phyloP scores from a whole-genome alignment of 2,888 invertebrate species.

The Megalurothrips usitatus region DNA sequence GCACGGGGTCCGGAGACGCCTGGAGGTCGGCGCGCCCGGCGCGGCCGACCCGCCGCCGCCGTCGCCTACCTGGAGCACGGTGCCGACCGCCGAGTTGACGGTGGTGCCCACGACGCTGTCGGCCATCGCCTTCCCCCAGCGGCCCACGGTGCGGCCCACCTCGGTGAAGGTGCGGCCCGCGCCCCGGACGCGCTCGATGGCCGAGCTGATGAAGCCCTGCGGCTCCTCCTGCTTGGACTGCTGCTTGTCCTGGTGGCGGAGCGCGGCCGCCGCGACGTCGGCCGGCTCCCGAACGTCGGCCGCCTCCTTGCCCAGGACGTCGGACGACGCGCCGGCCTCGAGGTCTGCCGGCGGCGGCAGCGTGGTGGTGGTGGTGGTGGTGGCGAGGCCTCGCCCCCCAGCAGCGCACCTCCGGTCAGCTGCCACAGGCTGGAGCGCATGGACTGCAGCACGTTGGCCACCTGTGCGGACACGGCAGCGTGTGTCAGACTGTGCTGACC shows the following conservation, averaged over 20 bases:
- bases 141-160: neutral
- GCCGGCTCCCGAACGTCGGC: neutral
- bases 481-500: neutral
- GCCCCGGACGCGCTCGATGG: neutral
- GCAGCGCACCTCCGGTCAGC: neutral
- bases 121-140: slow-evolving; percentile 11
- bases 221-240: neutral
- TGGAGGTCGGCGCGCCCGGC: too few relatives aligned
- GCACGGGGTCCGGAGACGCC: too few relatives aligned
- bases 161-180: neutral
- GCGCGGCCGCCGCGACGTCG: neutral
- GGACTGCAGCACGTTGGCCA: neutral
- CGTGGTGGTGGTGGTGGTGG: neutral
- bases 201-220: neutral
- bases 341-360: neutral
- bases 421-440: slow-evolving; percentile 7
- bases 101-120: slow-evolving; percentile 16
- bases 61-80: neutral
- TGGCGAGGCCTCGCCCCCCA: neutral
- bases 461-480: neutral
- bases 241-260: too few relatives aligned
- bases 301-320: neutral
- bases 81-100: slow-evolving; percentile 21
- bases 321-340: neutral
- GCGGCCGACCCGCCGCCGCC: neutral